A percentile compares a stretch with the other conserved stretches of the same genome.
Conservation (phyloP, 1,140 invertebrate genomes). For the Meloidogyne floridensis region DNA sequence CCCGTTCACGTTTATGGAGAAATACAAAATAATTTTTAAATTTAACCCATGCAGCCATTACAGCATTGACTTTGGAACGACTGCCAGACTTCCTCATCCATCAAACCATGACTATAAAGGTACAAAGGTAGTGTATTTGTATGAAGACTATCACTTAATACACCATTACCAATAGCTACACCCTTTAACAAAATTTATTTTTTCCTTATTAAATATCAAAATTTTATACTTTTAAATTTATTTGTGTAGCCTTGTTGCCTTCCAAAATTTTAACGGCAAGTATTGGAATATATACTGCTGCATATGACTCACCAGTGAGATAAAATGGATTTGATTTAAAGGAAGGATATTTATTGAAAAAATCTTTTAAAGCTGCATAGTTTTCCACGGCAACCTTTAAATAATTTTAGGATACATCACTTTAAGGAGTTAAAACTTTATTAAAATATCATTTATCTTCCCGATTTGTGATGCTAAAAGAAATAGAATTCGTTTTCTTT, state of each 20-base stretch:
- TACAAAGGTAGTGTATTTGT: slow-evolving; percentile 52
- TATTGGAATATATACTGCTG: slow-evolving; percentile 69
- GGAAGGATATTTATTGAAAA: slow-evolving; percentile 70
- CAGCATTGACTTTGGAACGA: slow-evolving; percentile 55
- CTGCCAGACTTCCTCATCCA: slow-evolving; percentile 56
- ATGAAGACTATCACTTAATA: slow-evolving; percentile 51
- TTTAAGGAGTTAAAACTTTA: too few relatives aligned
- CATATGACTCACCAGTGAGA: slow-evolving; percentile 68
- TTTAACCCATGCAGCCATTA: slow-evolving; percentile 28
- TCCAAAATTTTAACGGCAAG: slow-evolving; percentile 66
- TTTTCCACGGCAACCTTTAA: slow-evolving; percentile 66
- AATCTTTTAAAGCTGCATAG: slow-evolving; percentile 68
- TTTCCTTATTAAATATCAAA: neutral
- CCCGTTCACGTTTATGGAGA: too few relatives aligned
- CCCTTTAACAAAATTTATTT: slow-evolving; percentile 25
- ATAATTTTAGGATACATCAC: neutral
- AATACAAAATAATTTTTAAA: neutral
- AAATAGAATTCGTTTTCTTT: too few relatives aligned
- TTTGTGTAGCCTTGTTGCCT: neutral
- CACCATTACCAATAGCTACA: slow-evolving; percentile 61
- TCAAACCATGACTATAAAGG: slow-evolving; percentile 55
- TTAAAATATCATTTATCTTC: too few relatives aligned
- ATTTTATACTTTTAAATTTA: slow-evolving; percentile 37
- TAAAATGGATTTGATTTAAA: slow-evolving; percentile 67
- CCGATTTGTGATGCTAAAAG: too few relatives aligned